Conservation (phyloP, 2,888 invertebrate species). For the Sarcophaga variegata region DNA sequence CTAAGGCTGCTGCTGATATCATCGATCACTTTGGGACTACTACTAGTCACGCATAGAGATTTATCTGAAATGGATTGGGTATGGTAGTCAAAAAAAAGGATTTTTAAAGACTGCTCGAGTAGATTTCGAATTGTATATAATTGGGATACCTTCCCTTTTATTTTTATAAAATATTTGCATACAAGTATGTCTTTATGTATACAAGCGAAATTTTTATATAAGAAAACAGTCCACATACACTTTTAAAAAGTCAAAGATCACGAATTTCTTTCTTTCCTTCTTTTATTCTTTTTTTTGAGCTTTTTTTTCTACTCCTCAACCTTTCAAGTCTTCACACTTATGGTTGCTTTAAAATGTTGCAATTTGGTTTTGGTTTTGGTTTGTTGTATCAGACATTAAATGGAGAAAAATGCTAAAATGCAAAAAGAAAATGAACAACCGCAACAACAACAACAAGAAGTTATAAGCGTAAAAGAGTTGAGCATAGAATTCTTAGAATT, state of each 20-base stretch:
- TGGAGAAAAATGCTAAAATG: conserved; percentile 40
- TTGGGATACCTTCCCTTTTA: conserved; percentile 16
- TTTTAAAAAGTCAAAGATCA: conserved; percentile 74
- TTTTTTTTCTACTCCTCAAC: conserved; percentile 56
- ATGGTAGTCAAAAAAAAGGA: not conserved
- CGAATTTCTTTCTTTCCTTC: conserved; percentile 71
- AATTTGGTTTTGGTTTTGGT: conserved; percentile 44
- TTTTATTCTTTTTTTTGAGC: conserved; percentile 18
- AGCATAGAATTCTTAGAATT: conserved; percentile 72
- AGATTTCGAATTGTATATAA: no score
- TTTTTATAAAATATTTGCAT: conserved; percentile 37
- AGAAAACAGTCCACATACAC: conserved; percentile 49
- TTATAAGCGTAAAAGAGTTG: conserved; percentile 73
- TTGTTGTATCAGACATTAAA: conserved; percentile 26
- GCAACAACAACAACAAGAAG: conserved; percentile 74
- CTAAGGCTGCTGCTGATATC: no score
- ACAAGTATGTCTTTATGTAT: conserved; percentile 1
- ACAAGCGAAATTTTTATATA: conserved; percentile 38
- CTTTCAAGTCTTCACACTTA: conserved; percentile 68
- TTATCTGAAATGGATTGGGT: no score
- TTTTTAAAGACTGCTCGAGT: not conserved
- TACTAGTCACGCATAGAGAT: no score
- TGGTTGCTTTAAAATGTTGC: conserved; percentile 67
- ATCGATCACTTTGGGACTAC: no score
- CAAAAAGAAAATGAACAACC: conserved; percentile 16